phyloP scores from a whole-genome alignment of 2,113 vertebrate species.

The Triplophysa rosa region DNA sequence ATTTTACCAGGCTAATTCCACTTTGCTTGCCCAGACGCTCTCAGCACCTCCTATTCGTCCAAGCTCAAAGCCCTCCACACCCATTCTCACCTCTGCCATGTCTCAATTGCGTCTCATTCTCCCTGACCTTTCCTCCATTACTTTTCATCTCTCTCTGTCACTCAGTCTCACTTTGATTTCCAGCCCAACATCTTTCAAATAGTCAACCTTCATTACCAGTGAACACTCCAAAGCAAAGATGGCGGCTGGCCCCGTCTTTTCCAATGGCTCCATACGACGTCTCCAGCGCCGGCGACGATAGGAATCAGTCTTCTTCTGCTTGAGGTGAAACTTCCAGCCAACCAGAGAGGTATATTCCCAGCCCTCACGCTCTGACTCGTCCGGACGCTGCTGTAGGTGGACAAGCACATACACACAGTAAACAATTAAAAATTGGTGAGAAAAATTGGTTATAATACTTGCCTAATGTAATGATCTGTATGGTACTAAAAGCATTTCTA shows the following conservation, averaged over 20 bases:
- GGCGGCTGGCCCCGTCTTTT: slow-evolving; percentile 86
- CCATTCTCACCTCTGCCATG: slow-evolving; percentile 41
- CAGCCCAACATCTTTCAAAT: slow-evolving; percentile 16
- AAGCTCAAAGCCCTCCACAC: slow-evolving; percentile 38
- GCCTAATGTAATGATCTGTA: background rate
- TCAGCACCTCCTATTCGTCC: slow-evolving; percentile 44
- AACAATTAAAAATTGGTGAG: background rate
- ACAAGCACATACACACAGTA: slow-evolving; percentile 25
- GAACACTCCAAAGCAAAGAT: slow-evolving; percentile 95
- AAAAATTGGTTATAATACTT: background rate
- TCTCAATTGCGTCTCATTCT: slow-evolving; percentile 23
- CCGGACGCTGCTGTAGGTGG: slow-evolving; percentile 79
- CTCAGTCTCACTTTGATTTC: slow-evolving; percentile 2
- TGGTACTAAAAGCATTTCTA: background rate
- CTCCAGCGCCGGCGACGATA: slow-evolving; percentile 93
- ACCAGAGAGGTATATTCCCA: slow-evolving; percentile 98
- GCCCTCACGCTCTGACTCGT: slow-evolving; percentile 84
- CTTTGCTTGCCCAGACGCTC: slow-evolving; percentile 46
- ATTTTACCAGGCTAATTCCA: slow-evolving; percentile 50
- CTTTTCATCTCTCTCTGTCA: background rate
- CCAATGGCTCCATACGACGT: slow-evolving; percentile 91
- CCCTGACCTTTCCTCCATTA: background rate
- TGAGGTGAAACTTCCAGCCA: slow-evolving; percentile 93
- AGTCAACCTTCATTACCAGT: slow-evolving; percentile 75
- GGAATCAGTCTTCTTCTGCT: slow-evolving; percentile 84